Evolutionary conservation across 1,140 invertebrate species (phyloP), one percentile per base, ranked within the genome.

Genomic region (Leptinotarsa lineolata): DNA sequence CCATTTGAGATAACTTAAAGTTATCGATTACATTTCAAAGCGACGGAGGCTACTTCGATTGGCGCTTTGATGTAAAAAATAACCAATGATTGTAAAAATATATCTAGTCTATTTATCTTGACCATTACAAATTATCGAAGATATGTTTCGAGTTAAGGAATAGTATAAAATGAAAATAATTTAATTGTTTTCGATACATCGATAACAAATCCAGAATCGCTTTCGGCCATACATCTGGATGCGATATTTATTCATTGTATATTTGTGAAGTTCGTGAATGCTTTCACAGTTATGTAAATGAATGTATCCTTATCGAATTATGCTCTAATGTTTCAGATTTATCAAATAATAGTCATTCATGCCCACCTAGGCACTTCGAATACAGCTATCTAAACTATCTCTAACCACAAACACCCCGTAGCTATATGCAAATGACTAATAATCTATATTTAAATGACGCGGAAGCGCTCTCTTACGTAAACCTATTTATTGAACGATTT

Each of bases 401-500:
- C 15, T 54, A 54, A 54, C 48, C 48, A 54, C 48, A 54, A 54
- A 54, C 48, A 54, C 48, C 48, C 48, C 1, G 48, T 54, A 54
- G 48, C 48, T 18, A 54, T 54, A 54, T 54, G 48, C n/a, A 54
- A 54, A 54, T 54, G 16, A 54, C 15, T 18, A 54, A 54, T 54
- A 54, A 54, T n/a, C 48, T 54, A 54, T 54, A 54, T 54, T 54
- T 54, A 54, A 54, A 54, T 54, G 48, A 54, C 16, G 48, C 48
- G 48, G 48, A 54, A 54, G 48, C 48, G 48, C 48, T n/a, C 48
- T 54, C 48, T 54, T 54, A 54, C 48, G 48, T 18, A 63, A 15
- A 16, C 61, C 63, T 22, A 24, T 65, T 65, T 39, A n/a, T 39
- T 24, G 63, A 65, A 65, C 63, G 63, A 24, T 24, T 30, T 65